These are phyloP conservation scores for Cataglyphis altisquamis DNA, from an alignment of 2,888 invertebrate species.

Conservation along the genomic window DNA sequence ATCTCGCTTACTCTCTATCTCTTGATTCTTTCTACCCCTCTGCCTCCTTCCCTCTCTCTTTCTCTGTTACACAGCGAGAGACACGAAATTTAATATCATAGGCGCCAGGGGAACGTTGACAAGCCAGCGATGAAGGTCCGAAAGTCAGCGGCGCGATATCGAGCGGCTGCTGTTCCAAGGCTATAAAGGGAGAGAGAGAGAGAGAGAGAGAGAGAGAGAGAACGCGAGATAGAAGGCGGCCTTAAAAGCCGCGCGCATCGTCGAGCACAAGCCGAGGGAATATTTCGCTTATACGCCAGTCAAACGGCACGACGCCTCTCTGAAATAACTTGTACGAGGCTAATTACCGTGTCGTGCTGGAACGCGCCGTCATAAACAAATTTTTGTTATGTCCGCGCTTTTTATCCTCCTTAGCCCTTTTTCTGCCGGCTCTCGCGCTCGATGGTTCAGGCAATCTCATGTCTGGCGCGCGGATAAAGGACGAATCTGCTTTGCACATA, in stretches of 20 bases:
- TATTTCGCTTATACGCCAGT: conserved; percentile 51
- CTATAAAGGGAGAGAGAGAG: conserved; percentile 12
- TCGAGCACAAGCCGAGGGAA: conserved; percentile 27
- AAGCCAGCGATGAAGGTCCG: conserved; percentile 45
- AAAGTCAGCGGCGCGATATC: conserved; percentile 53
- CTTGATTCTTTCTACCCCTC: background rate
- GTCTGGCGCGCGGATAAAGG: conserved; percentile 54
- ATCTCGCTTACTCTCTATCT: conserved; percentile 24
- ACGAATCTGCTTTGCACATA: conserved; percentile 55
- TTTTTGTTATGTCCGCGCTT: conserved; percentile 54
- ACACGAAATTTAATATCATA: conserved; percentile 46
- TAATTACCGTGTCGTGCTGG: conserved; percentile 58
- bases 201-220: conserved; percentile 6
- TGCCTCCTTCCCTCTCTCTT: background rate
- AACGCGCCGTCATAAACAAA: conserved; percentile 48
- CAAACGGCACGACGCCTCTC: conserved; percentile 65
- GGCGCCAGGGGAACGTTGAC: conserved; percentile 54
- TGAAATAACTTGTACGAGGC: conserved; percentile 54
- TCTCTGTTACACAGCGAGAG: conserved; percentile 15
- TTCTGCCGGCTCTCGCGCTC: conserved; percentile 36
- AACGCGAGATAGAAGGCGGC: conserved; percentile 8
- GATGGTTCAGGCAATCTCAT: conserved; percentile 49
- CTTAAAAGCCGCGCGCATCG: conserved; percentile 54
- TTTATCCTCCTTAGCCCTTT: conserved; percentile 45
- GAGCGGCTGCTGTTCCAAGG: conserved; percentile 53